Conservation (phyloP, 2,888 invertebrate species). For the Pristionchus japonicus region DNA sequence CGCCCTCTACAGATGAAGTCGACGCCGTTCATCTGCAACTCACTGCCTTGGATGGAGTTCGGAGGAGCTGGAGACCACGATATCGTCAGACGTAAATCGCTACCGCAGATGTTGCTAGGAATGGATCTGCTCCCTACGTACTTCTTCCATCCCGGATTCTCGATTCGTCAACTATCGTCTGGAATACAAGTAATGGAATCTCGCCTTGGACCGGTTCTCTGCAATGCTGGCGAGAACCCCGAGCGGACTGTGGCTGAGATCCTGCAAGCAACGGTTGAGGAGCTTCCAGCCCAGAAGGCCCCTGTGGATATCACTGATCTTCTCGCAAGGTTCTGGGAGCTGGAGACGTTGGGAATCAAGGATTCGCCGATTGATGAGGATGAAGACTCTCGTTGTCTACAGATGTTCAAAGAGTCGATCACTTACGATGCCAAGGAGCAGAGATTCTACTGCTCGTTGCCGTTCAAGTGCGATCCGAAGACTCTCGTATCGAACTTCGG, state of each 20-base stretch:
- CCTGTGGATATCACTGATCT: neutral
- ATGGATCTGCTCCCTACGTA: neutral
- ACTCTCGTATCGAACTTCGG: constrained; percentile 23
- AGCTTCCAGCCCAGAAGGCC: neutral
- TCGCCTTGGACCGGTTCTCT: neutral
- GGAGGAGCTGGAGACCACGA: neutral
- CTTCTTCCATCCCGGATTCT: neutral
- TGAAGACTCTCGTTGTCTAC: neutral
- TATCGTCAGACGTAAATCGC: neutral
- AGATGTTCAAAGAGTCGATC: constrained; percentile 26
- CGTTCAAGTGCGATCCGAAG: neutral
- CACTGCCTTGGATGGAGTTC: neutral
- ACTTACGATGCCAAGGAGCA: neutral
- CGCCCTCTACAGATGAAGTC: neutral
- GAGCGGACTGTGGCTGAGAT: neutral
- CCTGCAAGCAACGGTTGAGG: neutral
- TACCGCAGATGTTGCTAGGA: neutral
- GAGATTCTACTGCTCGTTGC: constrained; percentile 20
- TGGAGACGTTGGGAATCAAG: constrained; percentile 39
- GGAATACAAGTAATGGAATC: neutral
- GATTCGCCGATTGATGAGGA: constrained; percentile 31
- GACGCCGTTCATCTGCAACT: neutral
- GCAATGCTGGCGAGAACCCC: neutral
- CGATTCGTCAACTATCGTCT: neutral
- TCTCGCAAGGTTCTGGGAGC: neutral